Evolutionary conservation across 2,888 invertebrate genomes (phyloP), one percentile per base, ranked within the genome.

Genomic region (Tetranychus truncatus): DNA sequence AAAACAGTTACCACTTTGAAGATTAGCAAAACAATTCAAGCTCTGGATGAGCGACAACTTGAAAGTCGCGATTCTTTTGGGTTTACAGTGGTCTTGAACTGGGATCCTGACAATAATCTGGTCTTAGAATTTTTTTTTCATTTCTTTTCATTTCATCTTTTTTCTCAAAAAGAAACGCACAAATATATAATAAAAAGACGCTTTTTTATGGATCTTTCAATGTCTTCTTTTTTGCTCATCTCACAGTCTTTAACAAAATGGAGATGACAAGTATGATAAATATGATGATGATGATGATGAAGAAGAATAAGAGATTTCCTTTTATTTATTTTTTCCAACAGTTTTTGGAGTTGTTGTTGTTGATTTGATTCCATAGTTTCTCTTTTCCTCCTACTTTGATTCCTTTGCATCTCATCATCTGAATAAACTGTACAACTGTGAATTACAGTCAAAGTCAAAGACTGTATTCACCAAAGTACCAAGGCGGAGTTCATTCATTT

Each of bases 181-280:
- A 55, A 55, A 15, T 9, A 55, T 15, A 55, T 1, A 15, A 15
- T 55, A 55, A 55, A 46, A 46, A 55, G 55, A 55, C 2, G 15
- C 11, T 55, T 55, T 9, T 55, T 55, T 55, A 55, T 55, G 55
- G 7, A 15, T 55, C 15, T 55, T 15, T 55, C 55, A 15, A 9
- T 15, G 11, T 55, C 55, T 55, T 7, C 15, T 55, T 55, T 9
- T 55, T 55, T 55, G 11, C 55, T 55, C 55, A 55, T 55, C 55
- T 55, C 15, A 15, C 15, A 55, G 55, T 55, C 55, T 55, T 55
- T 6, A 55, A 55, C 55, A 55, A 55, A 55, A 55, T 55, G 55
- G 55, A 55, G 55, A 55, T 55, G 55, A 55, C 55, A 55, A 55
- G 55, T 55, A 55, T 55, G 55, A 55, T 55, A 55, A 55, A 55